Conservation (phyloP, 2,113 vertebrate genomes). For the Phoxinus phoxinus region DNA sequence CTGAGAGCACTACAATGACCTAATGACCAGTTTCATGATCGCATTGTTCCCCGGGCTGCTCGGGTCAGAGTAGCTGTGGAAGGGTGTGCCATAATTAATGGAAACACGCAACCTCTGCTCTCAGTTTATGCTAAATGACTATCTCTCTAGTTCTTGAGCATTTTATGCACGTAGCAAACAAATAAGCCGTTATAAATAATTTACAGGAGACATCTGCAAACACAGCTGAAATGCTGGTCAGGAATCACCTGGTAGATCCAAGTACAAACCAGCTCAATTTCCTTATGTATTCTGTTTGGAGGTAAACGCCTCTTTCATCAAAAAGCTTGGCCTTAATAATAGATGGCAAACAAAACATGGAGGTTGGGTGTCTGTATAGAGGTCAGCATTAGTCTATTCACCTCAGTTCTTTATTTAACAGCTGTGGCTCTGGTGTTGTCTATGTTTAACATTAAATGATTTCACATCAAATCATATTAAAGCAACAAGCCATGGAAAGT, state of each 20-base stretch:
- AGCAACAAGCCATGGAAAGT: neutral
- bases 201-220: constrained; percentile 7
- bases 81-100: neutral
- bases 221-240: constrained; percentile 4
- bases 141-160: neutral
- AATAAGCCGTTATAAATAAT: neutral
- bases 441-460: constrained; percentile 12
- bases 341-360: constrained; percentile 14
- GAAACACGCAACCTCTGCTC: constrained; percentile 11
- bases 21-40: constrained; percentile 11
- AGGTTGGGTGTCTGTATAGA: neutral
- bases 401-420: neutral
- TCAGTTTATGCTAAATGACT: neutral
- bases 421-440: constrained; percentile 18
- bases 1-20: constrained; percentile 4
- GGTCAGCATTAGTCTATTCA: constrained; percentile 31
- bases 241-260: neutral
- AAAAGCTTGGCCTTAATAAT: constrained; percentile 26
- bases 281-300: neutral
- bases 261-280: constrained; percentile 13
- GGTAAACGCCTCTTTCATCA: constrained; percentile 34
- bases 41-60: neutral
- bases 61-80: neutral
- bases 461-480: constrained; percentile 9
- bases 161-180: neutral